Conservation (phyloP, 1,140 invertebrate species). For the Pogonomyrmex barbatus region DNA sequence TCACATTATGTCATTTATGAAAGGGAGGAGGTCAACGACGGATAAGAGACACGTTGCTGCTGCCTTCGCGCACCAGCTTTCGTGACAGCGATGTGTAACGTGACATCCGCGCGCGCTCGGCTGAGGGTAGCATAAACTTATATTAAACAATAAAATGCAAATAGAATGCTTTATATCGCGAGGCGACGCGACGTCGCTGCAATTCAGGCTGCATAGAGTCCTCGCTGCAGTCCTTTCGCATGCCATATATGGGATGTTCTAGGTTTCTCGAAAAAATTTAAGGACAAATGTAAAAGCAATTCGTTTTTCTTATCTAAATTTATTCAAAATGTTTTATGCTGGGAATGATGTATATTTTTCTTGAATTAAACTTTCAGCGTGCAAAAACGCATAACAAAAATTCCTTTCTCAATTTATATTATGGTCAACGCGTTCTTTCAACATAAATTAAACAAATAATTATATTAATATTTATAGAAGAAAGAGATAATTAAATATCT, state of each 20-base stretch:
- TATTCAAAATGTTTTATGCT: not conserved
- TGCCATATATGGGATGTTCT: slow-evolving; percentile 44
- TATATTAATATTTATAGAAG: too few relatives aligned
- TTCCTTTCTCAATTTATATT: not conserved
- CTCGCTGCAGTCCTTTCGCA: slow-evolving; percentile 23
- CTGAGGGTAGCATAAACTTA: slow-evolving; percentile 79
- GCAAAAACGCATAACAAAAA: not conserved
- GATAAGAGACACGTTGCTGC: slow-evolving; percentile 59
- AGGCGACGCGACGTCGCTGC: slow-evolving; percentile 58
- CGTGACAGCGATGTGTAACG: slow-evolving; percentile 44
- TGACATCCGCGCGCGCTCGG: slow-evolving; percentile 23
- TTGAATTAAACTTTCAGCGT: not conserved
- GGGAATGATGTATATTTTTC: not conserved
- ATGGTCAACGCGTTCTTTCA: not conserved
- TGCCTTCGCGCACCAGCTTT: not conserved
- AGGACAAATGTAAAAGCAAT: not conserved
- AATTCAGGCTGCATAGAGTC: slow-evolving; percentile 41
- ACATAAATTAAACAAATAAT: not conserved
- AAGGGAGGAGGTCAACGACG: slow-evolving; percentile 7
- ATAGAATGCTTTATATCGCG: slow-evolving; percentile 77
- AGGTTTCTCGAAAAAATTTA: not conserved
- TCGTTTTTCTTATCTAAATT: not conserved
- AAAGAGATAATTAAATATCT: not conserved
- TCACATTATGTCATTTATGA: slow-evolving; percentile 53
- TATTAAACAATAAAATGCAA: slow-evolving; percentile 84